Conservation (phyloP, 2,113 vertebrate species). For the Malurus alboscapulatus region DNA sequence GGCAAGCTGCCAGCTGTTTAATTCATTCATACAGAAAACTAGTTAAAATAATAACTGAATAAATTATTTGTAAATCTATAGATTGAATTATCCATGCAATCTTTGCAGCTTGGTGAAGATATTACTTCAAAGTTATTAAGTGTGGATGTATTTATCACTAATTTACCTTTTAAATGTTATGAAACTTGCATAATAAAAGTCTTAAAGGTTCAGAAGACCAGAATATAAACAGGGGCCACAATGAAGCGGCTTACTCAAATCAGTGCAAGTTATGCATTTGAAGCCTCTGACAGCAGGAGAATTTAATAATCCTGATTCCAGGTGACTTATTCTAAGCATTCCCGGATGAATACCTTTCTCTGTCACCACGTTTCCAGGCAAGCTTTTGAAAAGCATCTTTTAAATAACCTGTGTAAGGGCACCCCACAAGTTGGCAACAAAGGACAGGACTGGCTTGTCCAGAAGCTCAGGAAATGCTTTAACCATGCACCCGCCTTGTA, state of each 20-base stretch:
- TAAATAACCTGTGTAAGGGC: not conserved
- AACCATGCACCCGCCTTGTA: not conserved
- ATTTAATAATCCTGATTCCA: slow-evolving; percentile 48
- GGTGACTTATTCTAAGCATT: slow-evolving; percentile 51
- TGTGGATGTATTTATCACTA: slow-evolving; percentile 39
- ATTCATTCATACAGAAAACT: slow-evolving; percentile 41
- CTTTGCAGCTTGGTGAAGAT: slow-evolving; percentile 27
- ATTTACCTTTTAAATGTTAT: slow-evolving; percentile 53
- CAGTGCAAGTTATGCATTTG: slow-evolving; percentile 6
- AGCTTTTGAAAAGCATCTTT: slow-evolving; percentile 25
- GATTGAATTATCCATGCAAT: slow-evolving; percentile 53
- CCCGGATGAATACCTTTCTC: slow-evolving; percentile 52
- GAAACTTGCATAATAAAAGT: slow-evolving; percentile 41
- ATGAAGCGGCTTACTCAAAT: not conserved
- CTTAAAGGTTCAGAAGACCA: not conserved
- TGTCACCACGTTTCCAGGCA: slow-evolving; percentile 34
- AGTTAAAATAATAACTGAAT: slow-evolving; percentile 58
- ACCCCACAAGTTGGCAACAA: not conserved
- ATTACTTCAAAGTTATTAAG: slow-evolving; percentile 7
- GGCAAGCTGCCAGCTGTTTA: slow-evolving; percentile 53
- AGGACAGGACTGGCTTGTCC: not conserved
- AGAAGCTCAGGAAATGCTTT: not conserved
- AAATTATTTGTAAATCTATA: slow-evolving; percentile 59
- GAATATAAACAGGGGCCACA: slow-evolving; percentile 40
- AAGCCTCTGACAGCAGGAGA: slow-evolving; percentile 30